Conservation (phyloP, 2,797 vertebrate genomes). For the Anas georgica region DNA sequence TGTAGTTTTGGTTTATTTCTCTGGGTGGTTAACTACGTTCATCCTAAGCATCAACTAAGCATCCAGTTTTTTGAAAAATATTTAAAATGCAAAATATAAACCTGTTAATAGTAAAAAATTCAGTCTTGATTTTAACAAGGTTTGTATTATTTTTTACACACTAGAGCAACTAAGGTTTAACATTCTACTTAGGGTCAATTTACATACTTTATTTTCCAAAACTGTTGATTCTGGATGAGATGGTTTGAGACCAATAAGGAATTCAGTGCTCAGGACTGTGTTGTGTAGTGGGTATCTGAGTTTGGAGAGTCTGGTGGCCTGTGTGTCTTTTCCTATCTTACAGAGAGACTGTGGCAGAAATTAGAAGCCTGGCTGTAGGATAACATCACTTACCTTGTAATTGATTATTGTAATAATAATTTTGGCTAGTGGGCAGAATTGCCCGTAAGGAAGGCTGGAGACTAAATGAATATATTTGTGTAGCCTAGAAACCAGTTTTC, state of each 20-base stretch:
- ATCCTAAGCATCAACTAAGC: background rate
- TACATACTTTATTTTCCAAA: background rate
- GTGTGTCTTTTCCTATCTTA: background rate
- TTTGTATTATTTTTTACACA: background rate
- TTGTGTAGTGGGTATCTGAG: background rate
- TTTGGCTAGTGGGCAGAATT: background rate
- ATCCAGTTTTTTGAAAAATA: background rate
- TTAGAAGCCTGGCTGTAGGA: background rate
- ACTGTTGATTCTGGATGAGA: background rate
- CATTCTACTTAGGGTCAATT: background rate
- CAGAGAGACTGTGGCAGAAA: background rate
- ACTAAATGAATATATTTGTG: background rate
- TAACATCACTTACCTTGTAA: background rate
- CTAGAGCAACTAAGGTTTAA: background rate
- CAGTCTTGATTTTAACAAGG: background rate
- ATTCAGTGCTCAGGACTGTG: background rate
- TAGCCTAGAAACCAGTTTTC: background rate
- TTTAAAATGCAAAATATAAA: background rate
- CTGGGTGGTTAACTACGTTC: background rate
- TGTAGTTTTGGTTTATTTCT: background rate
- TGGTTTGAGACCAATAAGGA: background rate
- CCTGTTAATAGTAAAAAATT: background rate
- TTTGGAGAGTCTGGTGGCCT: background rate
- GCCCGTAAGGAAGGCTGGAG: background rate
- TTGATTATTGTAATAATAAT: background rate